phyloP scores from a whole-genome alignment of 2,888 invertebrate species.

The Phrixothrix hirtus region DNA sequence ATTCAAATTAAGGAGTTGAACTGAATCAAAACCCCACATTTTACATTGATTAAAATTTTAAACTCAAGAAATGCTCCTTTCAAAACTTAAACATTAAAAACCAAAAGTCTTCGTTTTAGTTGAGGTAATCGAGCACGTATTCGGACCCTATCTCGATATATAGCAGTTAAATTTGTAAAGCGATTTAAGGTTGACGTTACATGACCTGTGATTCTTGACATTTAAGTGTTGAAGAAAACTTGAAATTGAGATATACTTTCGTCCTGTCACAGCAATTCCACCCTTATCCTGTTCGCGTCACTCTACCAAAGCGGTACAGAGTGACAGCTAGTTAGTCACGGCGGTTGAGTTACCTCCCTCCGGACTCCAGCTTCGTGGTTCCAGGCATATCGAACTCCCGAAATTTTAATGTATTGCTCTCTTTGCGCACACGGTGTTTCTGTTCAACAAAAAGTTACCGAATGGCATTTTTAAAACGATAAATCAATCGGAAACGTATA shows the following conservation, averaged over 20 bases:
- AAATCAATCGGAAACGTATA: not conserved
- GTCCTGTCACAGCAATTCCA: constrained; percentile 29
- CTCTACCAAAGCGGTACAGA: constrained; percentile 34
- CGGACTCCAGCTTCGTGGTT: constrained; percentile 30
- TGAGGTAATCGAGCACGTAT: not conserved
- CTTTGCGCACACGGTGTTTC: not conserved
- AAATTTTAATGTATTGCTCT: not conserved
- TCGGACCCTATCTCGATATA: not conserved
- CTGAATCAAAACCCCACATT: too few species aligned
- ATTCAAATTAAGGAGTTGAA: too few species aligned
- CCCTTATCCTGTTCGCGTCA: constrained; percentile 31
- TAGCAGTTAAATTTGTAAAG: not conserved
- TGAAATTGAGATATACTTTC: constrained; percentile 26
- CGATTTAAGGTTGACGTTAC: not conserved
- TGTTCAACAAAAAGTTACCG: not conserved
- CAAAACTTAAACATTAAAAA: too few species aligned
- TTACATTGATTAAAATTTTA: too few species aligned
- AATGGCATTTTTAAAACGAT: not conserved
- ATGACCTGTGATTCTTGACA: constrained; percentile 4
- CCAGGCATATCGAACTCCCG: not conserved
- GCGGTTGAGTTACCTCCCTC: constrained; percentile 45
- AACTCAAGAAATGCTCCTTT: too few species aligned
- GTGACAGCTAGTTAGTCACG: constrained; percentile 49
- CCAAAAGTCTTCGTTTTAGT: not conserved
- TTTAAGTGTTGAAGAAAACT: constrained; percentile 20